These are phyloP conservation scores for Brenthis hecate DNA, from an alignment of 2,888 invertebrate genomes.

Conservation along the genomic window DNA sequence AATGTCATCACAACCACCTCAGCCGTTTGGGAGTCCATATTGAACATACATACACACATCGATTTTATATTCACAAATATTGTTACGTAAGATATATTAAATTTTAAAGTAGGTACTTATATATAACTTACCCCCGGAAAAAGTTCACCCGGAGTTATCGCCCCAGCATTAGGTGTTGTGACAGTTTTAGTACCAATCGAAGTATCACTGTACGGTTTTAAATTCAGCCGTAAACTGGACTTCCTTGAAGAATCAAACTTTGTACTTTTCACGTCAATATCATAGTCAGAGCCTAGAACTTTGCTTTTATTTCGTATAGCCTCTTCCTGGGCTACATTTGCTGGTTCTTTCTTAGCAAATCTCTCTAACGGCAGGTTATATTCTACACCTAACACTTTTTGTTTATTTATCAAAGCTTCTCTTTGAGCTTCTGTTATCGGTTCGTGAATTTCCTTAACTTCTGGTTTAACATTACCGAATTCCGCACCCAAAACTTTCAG, in stretches of 20 bases:
- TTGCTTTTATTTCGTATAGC: conserved; percentile 64
- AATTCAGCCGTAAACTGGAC: conserved; percentile 65
- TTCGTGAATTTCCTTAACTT: conserved; percentile 41
- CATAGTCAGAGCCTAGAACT: conserved; percentile 54
- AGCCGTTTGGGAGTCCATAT: too few species aligned
- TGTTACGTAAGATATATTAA: too few species aligned
- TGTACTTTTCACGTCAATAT: conserved; percentile 39
- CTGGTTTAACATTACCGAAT: conserved; percentile 47
- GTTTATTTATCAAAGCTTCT: conserved; percentile 83
- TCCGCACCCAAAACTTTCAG: conserved; percentile 64
- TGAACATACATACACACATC: too few species aligned
- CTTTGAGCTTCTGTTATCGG: conserved; percentile 77
- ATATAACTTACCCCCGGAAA: conserved; percentile 62
- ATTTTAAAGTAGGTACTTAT: too few species aligned
- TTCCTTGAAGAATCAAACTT: conserved; percentile 54
- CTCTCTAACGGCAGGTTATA: conserved; percentile 71
- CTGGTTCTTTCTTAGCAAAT: conserved; percentile 52
- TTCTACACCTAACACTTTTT: conserved; percentile 84
- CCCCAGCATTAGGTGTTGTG: conserved; percentile 57
- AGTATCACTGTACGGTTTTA: conserved; percentile 64
- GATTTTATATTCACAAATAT: too few species aligned
- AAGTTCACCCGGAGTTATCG: conserved; percentile 69
- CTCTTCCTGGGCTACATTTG: conserved; percentile 67
- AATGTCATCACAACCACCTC: too few species aligned
- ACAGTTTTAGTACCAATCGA: conserved; percentile 41